Evolutionary conservation across 2,888 invertebrate species (phyloP), one percentile per base, ranked within the genome.

Genomic region (Cataglyphis albicans): DNA sequence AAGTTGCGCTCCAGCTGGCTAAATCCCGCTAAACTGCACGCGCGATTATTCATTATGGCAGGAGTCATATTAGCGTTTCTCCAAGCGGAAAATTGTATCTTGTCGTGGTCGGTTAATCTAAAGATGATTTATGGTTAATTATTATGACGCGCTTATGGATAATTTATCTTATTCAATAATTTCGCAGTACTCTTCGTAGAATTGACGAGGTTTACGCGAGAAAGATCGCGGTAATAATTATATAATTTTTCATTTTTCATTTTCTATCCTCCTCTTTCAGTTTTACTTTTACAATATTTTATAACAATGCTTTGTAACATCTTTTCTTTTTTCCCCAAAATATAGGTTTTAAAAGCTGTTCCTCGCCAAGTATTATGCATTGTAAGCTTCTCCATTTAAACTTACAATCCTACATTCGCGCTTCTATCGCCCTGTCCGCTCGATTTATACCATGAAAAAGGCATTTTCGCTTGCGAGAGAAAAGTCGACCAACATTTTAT

Each of bases 381-480:
- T 1, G 18, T 15, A 35, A 52, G 52, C 75, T 65, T 12, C 25
- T 41, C 52, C 38, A 25, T 55, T 76, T 15, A 76, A 76, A 68
- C 52, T 68, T 76, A 12, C 25, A 76, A 76, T 67, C 29, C 55
- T 38, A 68, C 65, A 35, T 64, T 52, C 44, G 48, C 67, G 25
- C 38, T 75, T 75, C 52, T 75, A 75, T 67, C 68, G 67, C 18
- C 9, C 25, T 38, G 75, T 38, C 52, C 68, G 67, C 52, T n/a
- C 67, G 76, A 76, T 68, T 76, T 68, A 76, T 55, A 52, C n/a
- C 9, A 6, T 18, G 76, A 38, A 52, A 74, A 65, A 75, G 52
- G 76, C 67, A 76, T 75, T 75, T 75, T 52, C 52, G 25, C 76
- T 52, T 52, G 35, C 5, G 25, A 52, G 38, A 52, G 67, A 67